These are phyloP conservation scores for Dione vanillae DNA, from an alignment of 2,888 invertebrate species.

Conservation along the genomic window DNA sequence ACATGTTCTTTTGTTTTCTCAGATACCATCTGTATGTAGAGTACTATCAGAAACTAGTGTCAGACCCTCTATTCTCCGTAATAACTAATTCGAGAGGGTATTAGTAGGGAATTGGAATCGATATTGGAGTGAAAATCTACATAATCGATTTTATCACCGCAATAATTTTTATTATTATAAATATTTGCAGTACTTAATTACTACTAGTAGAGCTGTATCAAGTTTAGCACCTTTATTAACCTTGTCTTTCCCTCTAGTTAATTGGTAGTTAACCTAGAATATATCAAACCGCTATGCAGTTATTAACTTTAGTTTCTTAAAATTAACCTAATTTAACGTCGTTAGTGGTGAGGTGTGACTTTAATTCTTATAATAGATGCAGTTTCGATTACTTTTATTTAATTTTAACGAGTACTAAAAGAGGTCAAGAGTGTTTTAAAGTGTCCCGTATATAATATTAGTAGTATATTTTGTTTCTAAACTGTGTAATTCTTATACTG, in stretches of 20 bases:
- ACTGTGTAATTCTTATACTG: no score
- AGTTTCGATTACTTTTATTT: not conserved
- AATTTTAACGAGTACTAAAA: constrained; percentile 11
- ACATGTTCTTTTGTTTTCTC: no score
- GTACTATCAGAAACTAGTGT: no score
- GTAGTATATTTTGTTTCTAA: no score
- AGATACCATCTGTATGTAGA: no score
- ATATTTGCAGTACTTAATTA: not conserved
- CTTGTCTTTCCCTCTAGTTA: constrained; percentile 26
- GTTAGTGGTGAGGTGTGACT: constrained; percentile 13
- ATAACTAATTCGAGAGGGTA: no score
- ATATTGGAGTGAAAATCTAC: no score
- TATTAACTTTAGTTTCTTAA: constrained; percentile 19
- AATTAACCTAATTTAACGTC: constrained; percentile 3
- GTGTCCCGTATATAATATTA: no score
- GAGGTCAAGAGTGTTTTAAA: not conserved
- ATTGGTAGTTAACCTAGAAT: constrained; percentile 27
- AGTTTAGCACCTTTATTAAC: constrained; percentile 17
- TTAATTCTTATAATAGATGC: not conserved
- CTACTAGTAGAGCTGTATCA: not conserved
- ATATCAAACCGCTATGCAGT: constrained; percentile 3
- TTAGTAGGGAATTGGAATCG: no score
- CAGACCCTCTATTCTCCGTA: no score
- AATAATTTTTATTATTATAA: not conserved
- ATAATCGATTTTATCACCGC: not conserved